A percentile compares a stretch with the other conserved stretches of the same genome.
phyloP scores from a whole-genome alignment of 2,113 vertebrate species.

The Callocephalon fimbriatum region DNA sequence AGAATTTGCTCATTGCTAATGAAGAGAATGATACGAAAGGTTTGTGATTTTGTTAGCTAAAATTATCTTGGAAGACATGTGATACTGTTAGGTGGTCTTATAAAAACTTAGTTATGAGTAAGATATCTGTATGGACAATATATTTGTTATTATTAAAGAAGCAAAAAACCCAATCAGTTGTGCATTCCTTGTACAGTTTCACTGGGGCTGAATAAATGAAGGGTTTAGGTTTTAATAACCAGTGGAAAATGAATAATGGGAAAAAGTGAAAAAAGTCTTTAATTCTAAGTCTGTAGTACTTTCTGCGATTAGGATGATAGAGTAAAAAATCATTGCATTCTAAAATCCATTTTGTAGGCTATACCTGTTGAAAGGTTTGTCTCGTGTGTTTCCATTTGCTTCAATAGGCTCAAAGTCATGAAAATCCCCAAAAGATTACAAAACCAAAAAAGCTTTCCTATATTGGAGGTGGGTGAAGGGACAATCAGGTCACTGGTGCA shows the following conservation, averaged over 20 bases:
- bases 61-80: not conserved
- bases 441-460: rapidly evolving
- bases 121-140: not conserved
- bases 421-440: not conserved
- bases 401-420: not conserved
- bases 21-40: not conserved
- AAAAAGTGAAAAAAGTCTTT: not conserved
- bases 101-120: not conserved
- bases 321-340: not conserved
- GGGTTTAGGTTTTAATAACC: not conserved
- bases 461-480: rapidly evolving
- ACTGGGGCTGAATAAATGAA: not conserved
- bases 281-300: not conserved
- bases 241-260: not conserved
- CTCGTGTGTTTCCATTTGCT: not conserved
- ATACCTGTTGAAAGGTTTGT: not conserved
- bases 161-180: not conserved
- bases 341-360: not conserved
- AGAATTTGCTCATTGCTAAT: not conserved
- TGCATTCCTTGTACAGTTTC: not conserved
- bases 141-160: not conserved
- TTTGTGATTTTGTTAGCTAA: not conserved
- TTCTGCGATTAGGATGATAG: not conserved
- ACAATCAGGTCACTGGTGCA: not conserved
- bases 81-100: not conserved